Evolutionary conservation across 2,888 invertebrate species (phyloP), one percentile per base, ranked within the genome.

Genomic region (Oeneis ivallda): DNA sequence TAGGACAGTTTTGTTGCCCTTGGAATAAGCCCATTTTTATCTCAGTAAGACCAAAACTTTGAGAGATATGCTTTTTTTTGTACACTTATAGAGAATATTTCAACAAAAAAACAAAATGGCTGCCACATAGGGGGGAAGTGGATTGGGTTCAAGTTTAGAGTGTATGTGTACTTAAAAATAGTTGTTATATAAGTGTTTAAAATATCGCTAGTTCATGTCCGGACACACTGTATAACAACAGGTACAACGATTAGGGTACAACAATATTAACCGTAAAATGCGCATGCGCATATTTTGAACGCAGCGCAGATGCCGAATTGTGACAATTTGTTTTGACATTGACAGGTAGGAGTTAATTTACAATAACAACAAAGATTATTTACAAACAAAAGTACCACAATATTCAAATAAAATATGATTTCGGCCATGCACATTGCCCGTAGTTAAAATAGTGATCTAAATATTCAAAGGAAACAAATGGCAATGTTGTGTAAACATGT

Each of bases 401-500:
- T 26, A 32, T 26, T 53, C 17, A 34, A 56, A 49, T 39, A 63
- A 49, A 45, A 41, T 39, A 57, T 26, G 57, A 32, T 64, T 52
- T 57, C 17, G 61, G 45, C 4, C 34, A 49, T 17, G 19, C 17
- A 37, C 37, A 26, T 43, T 13, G 26, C 19, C 47, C 39, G 17
- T 47, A 37, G 37, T 43, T 53, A 15, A 10, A 34, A 34, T 56
- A 58, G 58, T 59, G 62, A 70, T 70, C 54, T 70, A 67, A 70
- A 67, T 69, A 58, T 41, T 32, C 61, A 65, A 67, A 71, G 72
- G 68, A 71, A 71, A 73, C 69, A 71, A 66, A 70, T 71, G 57
- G 41, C 63, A 70, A 68, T 74, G 71, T 73, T 72, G 84, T 87
- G 82, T 81, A 88, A 72, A 76, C 75, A 72, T 64, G 15, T 19